Evolutionary conservation across 1,140 invertebrate genomes (phyloP), one percentile per base, ranked within the genome.

Genomic region (Scylla paramamosain): DNA sequence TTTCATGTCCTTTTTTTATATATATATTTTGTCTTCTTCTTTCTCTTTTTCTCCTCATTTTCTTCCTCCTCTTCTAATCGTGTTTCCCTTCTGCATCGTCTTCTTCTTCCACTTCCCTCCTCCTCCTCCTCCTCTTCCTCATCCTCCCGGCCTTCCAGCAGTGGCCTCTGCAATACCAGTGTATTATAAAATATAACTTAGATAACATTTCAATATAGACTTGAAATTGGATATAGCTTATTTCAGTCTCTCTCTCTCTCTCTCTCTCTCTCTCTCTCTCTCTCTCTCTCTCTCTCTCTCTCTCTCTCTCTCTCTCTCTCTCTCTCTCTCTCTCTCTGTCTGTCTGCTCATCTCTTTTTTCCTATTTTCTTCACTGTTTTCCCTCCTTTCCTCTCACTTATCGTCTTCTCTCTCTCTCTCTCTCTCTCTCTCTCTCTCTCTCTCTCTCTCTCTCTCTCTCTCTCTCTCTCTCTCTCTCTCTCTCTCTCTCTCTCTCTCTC

Each of bases 381-480:
- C 46, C 14, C 46, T 48, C 46, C 14, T 14, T 48, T 14, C 46
- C 46, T 48, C 46, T 48, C 14, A 29, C 39, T 4, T 28, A 25
- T 48, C 87, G 32, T 32, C 10, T 14, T 89, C 48, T 48, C 87
- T 48, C 31, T 89, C 87, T 45, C 48, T 46, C 87, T 48, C 87
- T 89, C 39, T 32, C 28, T 45, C 39, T 48, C 87, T 89, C 59
- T 67, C 59, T 67, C 59, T 67, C 59, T 67, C 59, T 67, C 59
- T 67, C 59, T 67, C 59, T 67, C 59, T 25, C 59, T 25, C 59
- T 67, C 20, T 67, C 20, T 89, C 29, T 48, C 87, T 89, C 87
- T 89, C n/a, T 89, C 39, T 89, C 87, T 45, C 32, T 87, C 86
- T 87, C 31, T 87, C 86, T 87, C 31, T 45, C 39, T 28, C 32